phyloP scores from a whole-genome alignment of 2,888 invertebrate genomes.

The Philereme transversata region DNA sequence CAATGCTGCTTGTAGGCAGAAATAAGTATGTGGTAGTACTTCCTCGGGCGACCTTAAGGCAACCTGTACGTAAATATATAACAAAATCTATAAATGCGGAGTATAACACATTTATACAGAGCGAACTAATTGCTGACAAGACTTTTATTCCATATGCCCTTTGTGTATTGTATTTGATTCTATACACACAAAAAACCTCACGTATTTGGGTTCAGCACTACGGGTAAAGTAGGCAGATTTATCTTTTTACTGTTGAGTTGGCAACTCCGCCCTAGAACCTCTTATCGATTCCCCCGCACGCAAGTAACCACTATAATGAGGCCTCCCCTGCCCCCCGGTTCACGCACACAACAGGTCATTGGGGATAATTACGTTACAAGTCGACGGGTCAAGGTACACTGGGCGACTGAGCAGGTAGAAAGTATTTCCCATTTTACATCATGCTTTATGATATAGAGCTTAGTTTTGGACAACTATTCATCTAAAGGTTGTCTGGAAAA shows the following conservation, averaged over 20 bases:
- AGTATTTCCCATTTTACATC: constrained; percentile 29
- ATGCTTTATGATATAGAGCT: constrained; percentile 12
- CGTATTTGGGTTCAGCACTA: no score
- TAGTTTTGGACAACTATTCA: constrained; percentile 14
- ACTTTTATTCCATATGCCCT: no score
- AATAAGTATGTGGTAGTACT: no score
- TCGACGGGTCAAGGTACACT: constrained; percentile 20
- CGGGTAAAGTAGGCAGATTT: constrained; percentile 2
- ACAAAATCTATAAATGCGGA: no score
- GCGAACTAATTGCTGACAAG: no score
- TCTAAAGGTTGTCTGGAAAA: neutral
- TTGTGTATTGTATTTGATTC: no score
- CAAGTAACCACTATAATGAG: constrained; percentile 23
- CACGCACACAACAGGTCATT: constrained; percentile 18
- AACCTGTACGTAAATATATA: no score
- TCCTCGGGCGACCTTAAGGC: no score
- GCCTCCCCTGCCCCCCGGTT: constrained; percentile 22
- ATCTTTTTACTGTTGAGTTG: constrained; percentile 3
- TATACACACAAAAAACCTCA: no score
- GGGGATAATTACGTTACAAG: constrained; percentile 17
- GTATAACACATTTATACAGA: no score
- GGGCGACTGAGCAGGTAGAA: constrained; percentile 21
- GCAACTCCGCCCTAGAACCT: constrained; percentile 17
- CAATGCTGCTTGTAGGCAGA: no score
- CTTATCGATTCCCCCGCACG: constrained; percentile 34